These are phyloP conservation scores for Baryphthengus martii DNA, from an alignment of 2,113 vertebrate species.

Conservation along the genomic window DNA sequence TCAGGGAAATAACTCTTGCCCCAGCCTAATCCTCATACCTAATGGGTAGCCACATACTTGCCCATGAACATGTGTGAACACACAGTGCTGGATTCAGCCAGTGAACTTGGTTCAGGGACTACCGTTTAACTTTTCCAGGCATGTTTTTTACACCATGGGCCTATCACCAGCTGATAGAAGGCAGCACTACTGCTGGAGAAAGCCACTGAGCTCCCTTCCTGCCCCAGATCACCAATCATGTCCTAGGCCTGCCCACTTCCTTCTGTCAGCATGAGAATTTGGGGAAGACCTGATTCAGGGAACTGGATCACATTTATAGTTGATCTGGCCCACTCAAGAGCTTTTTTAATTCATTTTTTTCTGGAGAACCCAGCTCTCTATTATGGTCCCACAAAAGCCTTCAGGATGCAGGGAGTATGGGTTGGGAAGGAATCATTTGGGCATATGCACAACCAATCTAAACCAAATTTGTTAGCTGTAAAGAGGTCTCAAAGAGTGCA, in stretches of 20 bases:
- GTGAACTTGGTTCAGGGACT: background rate
- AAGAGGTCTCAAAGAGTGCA: background rate
- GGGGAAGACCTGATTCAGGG: background rate
- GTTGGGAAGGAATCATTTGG: background rate
- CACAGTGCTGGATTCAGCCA: background rate
- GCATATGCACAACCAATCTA: background rate
- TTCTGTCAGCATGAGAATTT: background rate
- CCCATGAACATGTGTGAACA: background rate
- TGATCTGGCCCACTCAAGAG: background rate
- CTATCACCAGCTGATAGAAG: background rate
- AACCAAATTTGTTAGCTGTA: background rate
- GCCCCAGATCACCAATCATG: background rate
- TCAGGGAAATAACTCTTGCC: background rate
- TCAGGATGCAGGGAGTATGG: background rate
- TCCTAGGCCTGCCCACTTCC: background rate
- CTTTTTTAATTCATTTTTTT: background rate
- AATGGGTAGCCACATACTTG: background rate
- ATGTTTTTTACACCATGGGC: background rate
- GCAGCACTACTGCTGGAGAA: background rate
- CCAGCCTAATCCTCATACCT: background rate
- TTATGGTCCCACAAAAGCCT: background rate
- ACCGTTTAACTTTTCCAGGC: background rate
- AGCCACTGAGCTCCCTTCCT: background rate
- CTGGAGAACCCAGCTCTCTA: background rate
- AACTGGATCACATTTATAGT: fast-evolving